Evolutionary conservation across 2,797 vertebrate genomes (phyloP).

Genomic region (Lithobates sylvaticus): DNA sequence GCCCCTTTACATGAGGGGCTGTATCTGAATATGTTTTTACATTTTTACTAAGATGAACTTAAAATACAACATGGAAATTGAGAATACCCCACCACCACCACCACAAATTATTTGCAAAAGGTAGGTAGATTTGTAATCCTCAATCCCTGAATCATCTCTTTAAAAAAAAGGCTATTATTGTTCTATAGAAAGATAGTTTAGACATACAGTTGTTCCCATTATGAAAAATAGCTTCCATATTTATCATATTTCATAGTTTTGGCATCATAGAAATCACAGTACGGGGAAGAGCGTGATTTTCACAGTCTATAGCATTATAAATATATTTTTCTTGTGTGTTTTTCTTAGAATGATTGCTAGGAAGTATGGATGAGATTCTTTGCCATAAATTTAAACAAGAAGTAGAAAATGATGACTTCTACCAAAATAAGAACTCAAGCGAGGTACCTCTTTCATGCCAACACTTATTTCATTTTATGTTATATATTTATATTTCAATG

Average conservation of each 20-base stretch:
- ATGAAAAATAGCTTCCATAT: neutral
- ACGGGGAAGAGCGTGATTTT: too few relatives aligned
- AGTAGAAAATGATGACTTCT: conserved; percentile 35
- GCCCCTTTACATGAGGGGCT: too few relatives aligned
- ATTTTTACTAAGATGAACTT: too few relatives aligned
- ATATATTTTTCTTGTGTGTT: neutral
- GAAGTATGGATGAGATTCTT: conserved; percentile 20
- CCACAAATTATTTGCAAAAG: too few relatives aligned
- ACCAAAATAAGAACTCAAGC: conserved; percentile 13
- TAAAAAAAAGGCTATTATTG: too few relatives aligned
- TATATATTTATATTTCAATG: conserved; percentile 36
- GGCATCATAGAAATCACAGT: neutral
- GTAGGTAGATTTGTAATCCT: too few relatives aligned
- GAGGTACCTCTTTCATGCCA: conserved; percentile 13
- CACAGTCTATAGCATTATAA: neutral
- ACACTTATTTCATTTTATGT: conserved; percentile 21
- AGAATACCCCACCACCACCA: too few relatives aligned
- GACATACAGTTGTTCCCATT: too few relatives aligned
- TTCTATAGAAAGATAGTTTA: too few relatives aligned
- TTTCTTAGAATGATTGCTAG: conserved; percentile 3
- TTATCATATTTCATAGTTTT: neutral
- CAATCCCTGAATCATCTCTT: too few relatives aligned
- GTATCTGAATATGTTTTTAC: too few relatives aligned
- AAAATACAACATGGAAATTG: too few relatives aligned
- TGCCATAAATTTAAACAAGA: conserved; percentile 18